phyloP scores from a whole-genome alignment of 2,113 vertebrate genomes.

The Picathartes gymnocephalus region DNA sequence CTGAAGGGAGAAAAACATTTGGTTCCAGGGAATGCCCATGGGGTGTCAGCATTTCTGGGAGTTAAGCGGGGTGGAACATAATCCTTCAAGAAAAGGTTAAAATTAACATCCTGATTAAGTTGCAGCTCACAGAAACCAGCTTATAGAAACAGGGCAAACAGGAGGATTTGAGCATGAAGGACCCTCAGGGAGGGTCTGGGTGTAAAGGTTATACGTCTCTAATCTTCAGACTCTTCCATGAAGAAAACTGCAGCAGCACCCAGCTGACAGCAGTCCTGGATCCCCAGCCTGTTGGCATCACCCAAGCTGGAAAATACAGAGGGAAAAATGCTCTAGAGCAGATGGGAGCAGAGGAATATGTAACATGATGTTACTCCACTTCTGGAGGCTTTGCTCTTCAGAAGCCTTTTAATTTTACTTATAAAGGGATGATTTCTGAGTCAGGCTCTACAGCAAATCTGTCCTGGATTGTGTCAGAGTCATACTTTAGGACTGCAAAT shows the following conservation, averaged over 20 bases:
- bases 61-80: neutral
- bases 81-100: constrained; percentile 35
- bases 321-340: neutral
- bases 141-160: neutral
- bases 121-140: neutral
- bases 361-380: neutral
- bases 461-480: neutral
- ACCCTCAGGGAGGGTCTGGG: neutral
- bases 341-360: neutral
- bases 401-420: neutral
- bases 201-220: neutral
- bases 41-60: neutral
- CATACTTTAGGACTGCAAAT: neutral
- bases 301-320: neutral
- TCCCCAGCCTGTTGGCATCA: neutral
- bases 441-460: neutral
- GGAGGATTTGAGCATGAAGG: neutral
- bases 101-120: constrained; percentile 41
- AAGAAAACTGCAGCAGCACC: neutral
- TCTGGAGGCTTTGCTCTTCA: neutral
- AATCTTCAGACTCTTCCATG: neutral
- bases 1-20: neutral
- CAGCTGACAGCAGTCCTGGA: neutral
- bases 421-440: neutral
- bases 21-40: neutral